These are phyloP conservation scores for Sylvicola cinctus DNA, from an alignment of 2,888 invertebrate species.

Conservation along the genomic window DNA sequence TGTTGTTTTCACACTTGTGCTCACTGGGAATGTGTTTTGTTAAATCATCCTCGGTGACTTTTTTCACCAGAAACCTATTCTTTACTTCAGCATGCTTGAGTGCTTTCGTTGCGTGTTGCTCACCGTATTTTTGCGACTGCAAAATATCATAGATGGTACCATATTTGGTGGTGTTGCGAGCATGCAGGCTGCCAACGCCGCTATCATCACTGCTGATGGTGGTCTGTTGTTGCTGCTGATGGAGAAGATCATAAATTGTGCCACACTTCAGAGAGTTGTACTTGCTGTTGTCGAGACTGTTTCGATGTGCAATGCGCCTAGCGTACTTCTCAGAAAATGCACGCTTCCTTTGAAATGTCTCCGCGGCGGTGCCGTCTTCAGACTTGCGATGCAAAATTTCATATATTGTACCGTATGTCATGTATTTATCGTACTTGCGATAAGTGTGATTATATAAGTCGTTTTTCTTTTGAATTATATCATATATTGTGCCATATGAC, in stretches of 20 bases:
- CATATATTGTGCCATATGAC: slow-evolving; percentile 24
- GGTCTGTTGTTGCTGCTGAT: slow-evolving; percentile 7
- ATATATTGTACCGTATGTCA: slow-evolving; percentile 27
- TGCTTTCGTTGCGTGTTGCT: not conserved
- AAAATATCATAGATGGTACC: slow-evolving; percentile 26
- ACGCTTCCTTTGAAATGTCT: slow-evolving; percentile 21
- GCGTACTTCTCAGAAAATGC: slow-evolving; percentile 19
- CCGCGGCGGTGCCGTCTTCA: slow-evolving; percentile 8
- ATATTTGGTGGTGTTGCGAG: slow-evolving; percentile 14
- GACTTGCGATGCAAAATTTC: slow-evolving; percentile 25
- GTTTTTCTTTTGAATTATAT: slow-evolving; percentile 25
- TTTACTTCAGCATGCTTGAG: slow-evolving; percentile 6
- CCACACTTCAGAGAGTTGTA: slow-evolving; percentile 12
- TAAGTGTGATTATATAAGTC: slow-evolving; percentile 20
- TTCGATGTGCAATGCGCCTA: slow-evolving; percentile 2
- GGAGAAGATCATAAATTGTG: slow-evolving; percentile 24
- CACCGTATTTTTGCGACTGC: slow-evolving; percentile 10
- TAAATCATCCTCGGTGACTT: slow-evolving; percentile 17
- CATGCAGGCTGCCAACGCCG: slow-evolving; percentile 7
- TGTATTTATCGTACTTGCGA: slow-evolving; percentile 25
- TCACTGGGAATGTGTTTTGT: not conserved
- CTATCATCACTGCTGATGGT: slow-evolving; percentile 1
- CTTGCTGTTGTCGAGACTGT: slow-evolving; percentile 1
- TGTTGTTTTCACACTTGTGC: not conserved
- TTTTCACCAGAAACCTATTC: slow-evolving; percentile 22